These are phyloP conservation scores for Cataglyphis hispanica DNA, from an alignment of 1,140 invertebrate genomes.

Conservation along the genomic window DNA sequence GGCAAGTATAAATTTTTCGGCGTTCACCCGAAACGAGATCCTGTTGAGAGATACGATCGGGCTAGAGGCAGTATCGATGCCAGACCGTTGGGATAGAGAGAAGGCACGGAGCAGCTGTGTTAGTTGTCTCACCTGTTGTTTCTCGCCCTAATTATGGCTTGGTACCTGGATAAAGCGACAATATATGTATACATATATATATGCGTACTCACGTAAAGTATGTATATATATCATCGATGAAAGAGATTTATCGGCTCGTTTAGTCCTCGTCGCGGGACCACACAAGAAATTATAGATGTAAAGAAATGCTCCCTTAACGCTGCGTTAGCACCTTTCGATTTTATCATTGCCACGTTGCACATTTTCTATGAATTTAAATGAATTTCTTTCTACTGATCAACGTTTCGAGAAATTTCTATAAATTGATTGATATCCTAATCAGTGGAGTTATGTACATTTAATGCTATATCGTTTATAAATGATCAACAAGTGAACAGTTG, in stretches of 20 bases:
- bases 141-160: constrained; percentile 70
- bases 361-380: constrained; percentile 19
- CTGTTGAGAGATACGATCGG: constrained; percentile 48
- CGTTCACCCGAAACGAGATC: constrained; percentile 39
- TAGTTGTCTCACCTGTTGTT: constrained; percentile 73
- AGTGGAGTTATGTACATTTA: background rate
- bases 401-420: background rate
- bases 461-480: background rate
- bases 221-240: constrained; percentile 39
- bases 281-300: constrained; percentile 70
- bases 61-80: constrained; percentile 24
- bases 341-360: background rate
- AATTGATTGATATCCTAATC: background rate
- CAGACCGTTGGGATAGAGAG: constrained; percentile 47
- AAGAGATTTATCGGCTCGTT: constrained; percentile 74
- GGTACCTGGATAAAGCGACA: constrained; percentile 61
- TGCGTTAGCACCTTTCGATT: constrained; percentile 62
- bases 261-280: constrained; percentile 60
- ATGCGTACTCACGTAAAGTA: constrained; percentile 12
- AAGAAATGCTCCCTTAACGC: constrained; percentile 62
- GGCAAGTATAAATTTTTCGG: constrained; percentile 45
- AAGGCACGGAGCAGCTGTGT: constrained; percentile 67
- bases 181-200: constrained; percentile 32
- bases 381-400: background rate
- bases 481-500: background rate